Conservation (phyloP, 2,113 vertebrate genomes). For the Serilophus lunatus region DNA sequence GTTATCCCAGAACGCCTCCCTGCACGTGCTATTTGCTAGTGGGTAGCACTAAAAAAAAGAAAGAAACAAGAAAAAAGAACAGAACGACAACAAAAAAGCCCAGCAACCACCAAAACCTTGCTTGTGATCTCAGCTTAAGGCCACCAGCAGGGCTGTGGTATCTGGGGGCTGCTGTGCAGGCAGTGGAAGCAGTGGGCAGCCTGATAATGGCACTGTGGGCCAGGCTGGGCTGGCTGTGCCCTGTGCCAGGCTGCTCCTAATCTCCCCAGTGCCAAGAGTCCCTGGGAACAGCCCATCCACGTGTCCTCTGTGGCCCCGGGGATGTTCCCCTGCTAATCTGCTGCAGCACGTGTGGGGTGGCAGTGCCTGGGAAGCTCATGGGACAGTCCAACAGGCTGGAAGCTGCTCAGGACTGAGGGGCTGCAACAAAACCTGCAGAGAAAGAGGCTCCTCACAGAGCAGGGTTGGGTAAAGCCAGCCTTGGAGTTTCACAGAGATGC, state of each 20-base stretch:
- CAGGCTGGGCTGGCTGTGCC: background rate
- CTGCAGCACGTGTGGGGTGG: background rate
- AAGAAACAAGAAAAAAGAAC: background rate
- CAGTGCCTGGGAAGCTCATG: background rate
- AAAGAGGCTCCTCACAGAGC: background rate
- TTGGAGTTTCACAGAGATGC: background rate
- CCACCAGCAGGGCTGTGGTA: background rate
- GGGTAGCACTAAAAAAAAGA: background rate
- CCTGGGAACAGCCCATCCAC: accelerated
- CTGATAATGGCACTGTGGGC: background rate
- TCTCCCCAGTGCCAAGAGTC: background rate
- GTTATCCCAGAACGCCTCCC: background rate
- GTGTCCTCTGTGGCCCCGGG: background rate
- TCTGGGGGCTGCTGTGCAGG: background rate
- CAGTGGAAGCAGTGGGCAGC: background rate
- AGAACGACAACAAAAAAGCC: background rate
- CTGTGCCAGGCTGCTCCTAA: background rate
- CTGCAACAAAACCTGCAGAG: background rate
- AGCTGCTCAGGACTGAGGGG: background rate
- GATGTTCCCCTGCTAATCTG: constrained; percentile 4
- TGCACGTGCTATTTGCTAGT: background rate
- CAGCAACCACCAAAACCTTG: background rate
- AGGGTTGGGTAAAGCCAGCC: background rate
- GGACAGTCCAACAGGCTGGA: background rate
- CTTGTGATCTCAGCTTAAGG: background rate